Conservation (phyloP, 2,113 vertebrate species). For the Cettia cetti region DNA sequence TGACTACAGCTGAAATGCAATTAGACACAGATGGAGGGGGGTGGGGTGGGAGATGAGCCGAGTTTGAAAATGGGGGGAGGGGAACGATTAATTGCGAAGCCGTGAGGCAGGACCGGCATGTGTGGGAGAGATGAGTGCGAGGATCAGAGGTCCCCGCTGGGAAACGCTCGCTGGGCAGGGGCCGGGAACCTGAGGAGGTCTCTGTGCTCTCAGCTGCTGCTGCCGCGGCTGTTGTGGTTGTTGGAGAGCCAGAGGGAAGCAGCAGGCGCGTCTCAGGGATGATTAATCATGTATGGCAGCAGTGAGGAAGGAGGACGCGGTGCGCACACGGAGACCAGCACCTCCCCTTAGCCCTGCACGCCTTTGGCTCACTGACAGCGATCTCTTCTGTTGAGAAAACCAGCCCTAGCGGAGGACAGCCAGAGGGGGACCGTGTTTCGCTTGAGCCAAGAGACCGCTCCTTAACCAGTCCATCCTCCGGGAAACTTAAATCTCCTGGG, state of each 20-base stretch:
- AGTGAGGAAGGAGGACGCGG: conserved; percentile 23
- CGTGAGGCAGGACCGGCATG: not conserved
- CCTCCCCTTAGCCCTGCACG: not conserved
- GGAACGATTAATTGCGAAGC: conserved; percentile 36
- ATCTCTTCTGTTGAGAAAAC: not conserved
- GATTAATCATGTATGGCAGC: conserved; percentile 69
- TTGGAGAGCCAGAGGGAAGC: conserved; percentile 55
- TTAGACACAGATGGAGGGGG: conserved; percentile 57
- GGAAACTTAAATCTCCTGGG: not conserved
- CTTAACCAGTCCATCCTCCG: not conserved
- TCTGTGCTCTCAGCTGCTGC: conserved; percentile 37
- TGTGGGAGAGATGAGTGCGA: not conserved
- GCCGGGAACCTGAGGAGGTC: conserved; percentile 43
- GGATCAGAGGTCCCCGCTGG: conserved; percentile 28
- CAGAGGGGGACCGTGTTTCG: not conserved
- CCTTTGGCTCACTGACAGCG: not conserved
- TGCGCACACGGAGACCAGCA: not conserved
- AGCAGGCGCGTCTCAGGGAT: conserved; percentile 59
- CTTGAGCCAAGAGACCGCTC: not conserved
- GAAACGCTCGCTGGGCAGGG: not conserved
- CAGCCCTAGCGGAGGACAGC: not conserved
- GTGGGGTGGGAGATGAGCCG: conserved; percentile 28
- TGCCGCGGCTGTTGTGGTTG: not conserved
- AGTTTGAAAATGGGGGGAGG: conserved; percentile 34
- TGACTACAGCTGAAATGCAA: conserved; percentile 61